A percentile compares a stretch with the other conserved stretches of the same genome.
Conservation (phyloP, 2,888 invertebrate genomes). For the Drosophila diplacantha region DNA sequence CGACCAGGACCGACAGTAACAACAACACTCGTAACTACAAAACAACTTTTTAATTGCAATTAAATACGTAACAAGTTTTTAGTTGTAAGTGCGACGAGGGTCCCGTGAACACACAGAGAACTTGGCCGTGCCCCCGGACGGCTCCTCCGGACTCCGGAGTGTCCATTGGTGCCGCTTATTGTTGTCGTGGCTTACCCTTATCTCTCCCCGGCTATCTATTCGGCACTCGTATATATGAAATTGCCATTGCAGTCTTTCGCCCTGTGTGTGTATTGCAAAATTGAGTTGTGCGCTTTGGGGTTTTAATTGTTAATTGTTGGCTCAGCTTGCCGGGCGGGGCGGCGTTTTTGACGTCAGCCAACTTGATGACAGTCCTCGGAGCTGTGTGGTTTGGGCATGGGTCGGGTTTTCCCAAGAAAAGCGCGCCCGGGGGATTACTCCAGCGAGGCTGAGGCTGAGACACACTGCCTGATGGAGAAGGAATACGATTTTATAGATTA, state of each 20-base stretch:
- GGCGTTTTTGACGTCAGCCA: constrained; percentile 42
- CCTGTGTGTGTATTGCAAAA: constrained; percentile 48
- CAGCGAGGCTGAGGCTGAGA: background rate
- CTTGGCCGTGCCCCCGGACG: constrained; percentile 38
- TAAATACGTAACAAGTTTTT: constrained; percentile 73
- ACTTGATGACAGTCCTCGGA: constrained; percentile 54
- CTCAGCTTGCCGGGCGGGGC: constrained; percentile 38
- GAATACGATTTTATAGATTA: constrained; percentile 34
- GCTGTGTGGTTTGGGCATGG: constrained; percentile 12
- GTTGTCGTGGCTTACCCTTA: constrained; percentile 41
- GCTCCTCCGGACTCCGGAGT: constrained; percentile 28
- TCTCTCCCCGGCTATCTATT: constrained; percentile 53
- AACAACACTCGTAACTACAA: constrained; percentile 69
- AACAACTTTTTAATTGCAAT: constrained; percentile 72
- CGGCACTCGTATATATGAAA: constrained; percentile 47
- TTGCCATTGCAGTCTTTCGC: constrained; percentile 37
- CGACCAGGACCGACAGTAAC: constrained; percentile 23
- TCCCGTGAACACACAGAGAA: constrained; percentile 33
- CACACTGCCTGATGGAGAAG: background rate
- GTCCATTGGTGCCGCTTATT: constrained; percentile 44
- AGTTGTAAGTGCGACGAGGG: constrained; percentile 68
- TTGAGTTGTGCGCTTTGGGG: constrained; percentile 72
- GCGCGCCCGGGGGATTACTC: constrained; percentile 32
- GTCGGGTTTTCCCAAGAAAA: constrained; percentile 18
- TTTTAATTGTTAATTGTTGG: constrained; percentile 72